These are phyloP conservation scores for Luscinia megarhynchos DNA, from an alignment of 2,797 vertebrate genomes.

Conservation along the genomic window DNA sequence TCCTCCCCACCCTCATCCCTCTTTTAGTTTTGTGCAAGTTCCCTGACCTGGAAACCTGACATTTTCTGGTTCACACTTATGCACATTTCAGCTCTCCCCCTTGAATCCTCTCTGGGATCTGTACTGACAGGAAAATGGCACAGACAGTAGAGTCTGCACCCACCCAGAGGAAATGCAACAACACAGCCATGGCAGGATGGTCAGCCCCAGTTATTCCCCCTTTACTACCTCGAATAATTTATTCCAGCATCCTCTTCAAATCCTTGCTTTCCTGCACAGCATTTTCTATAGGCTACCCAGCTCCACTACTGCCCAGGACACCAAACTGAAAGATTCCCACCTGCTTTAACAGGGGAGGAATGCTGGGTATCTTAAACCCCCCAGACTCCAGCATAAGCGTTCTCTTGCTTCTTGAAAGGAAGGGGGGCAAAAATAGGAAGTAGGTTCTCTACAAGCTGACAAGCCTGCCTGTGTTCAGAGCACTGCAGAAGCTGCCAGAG, in stretches of 20 bases:
- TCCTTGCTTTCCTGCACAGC: not conserved
- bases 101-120: not conserved
- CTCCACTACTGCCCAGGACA: not conserved
- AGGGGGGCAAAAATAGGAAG: not conserved
- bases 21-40: slow-evolving; percentile 16
- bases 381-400: not conserved
- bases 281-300: not conserved
- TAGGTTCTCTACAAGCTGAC: not conserved
- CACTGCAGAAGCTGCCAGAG: not conserved
- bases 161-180: not conserved
- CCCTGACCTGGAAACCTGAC: slow-evolving; percentile 44
- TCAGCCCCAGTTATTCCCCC: not conserved
- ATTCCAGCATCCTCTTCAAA: not conserved
- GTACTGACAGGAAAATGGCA: slow-evolving; percentile 17
- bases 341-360: not conserved
- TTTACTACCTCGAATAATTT: not conserved
- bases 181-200: not conserved
- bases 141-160: not conserved
- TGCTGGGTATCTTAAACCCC: not conserved
- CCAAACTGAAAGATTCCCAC: not conserved
- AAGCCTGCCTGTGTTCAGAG: not conserved
- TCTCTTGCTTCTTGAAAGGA: not conserved
- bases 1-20: not conserved
- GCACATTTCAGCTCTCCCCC: not conserved
- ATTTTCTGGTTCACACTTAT: slow-evolving; percentile 35